Evolutionary conservation across 2,888 invertebrate genomes (phyloP).

Genomic region (Nephrotoma guestfalica): DNA sequence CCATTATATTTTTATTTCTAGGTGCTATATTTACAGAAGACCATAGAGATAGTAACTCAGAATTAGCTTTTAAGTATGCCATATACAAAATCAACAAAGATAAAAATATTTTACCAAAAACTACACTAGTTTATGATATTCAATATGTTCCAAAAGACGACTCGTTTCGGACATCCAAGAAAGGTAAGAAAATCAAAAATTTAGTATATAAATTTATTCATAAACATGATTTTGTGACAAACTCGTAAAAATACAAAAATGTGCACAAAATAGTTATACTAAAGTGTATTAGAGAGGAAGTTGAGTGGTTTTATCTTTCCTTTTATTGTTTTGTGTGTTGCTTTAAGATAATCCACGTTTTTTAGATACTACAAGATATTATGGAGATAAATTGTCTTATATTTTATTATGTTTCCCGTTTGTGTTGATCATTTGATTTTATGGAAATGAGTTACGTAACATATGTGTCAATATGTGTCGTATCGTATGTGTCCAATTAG

Average conservation of each 20-base stretch:
- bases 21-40: constrained; percentile 89
- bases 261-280: not conserved
- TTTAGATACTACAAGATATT: not conserved
- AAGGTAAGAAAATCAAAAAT: constrained; percentile 42
- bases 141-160: constrained; percentile 80
- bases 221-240: not conserved
- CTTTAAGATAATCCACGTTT: not conserved
- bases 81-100: constrained; percentile 89
- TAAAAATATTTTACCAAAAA: constrained; percentile 63
- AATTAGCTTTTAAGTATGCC: constrained; percentile 88
- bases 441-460: not conserved
- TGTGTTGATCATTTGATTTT: not conserved
- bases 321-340: not conserved
- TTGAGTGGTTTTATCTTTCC: not conserved
- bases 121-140: constrained; percentile 83
- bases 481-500: not conserved
- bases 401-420: not conserved
- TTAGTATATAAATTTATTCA: not conserved
- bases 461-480: not conserved
- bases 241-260: not conserved
- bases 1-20: constrained; percentile 28
- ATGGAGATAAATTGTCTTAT: not conserved
- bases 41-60: constrained; percentile 70
- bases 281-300: not conserved
- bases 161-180: constrained; percentile 81